These are phyloP conservation scores for Anthopleura sola DNA, from an alignment of 64 coral and sea anemone species.

Conservation along the genomic window DNA sequence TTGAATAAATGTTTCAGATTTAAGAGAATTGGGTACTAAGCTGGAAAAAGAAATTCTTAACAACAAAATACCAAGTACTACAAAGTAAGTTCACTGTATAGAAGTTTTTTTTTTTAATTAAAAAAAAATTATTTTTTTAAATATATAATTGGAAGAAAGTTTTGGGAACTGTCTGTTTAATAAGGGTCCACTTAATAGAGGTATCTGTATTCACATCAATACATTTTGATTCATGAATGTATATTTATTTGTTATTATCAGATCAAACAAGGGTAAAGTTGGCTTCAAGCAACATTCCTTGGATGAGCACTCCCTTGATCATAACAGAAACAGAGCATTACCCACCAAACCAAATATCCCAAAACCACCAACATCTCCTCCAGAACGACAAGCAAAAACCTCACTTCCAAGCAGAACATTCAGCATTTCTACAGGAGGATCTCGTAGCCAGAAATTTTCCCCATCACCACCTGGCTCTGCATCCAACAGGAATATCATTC, in stretches of 20 bases:
- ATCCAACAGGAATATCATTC: conserved; percentile 5
- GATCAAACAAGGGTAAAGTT: background rate
- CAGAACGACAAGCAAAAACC: conserved; percentile 2
- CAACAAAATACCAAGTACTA: background rate
- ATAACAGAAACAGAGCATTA: background rate
- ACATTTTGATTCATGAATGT: too few relatives aligned
- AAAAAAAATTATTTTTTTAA: too few relatives aligned
- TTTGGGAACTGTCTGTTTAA: too few relatives aligned
- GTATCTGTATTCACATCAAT: too few relatives aligned
- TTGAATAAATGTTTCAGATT: conserved; percentile 42
- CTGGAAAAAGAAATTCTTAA: conserved; percentile 84
- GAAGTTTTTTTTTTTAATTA: too few relatives aligned
- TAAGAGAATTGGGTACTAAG: conserved; percentile 82
- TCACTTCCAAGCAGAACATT: conserved; percentile 24
- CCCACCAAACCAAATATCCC: conserved; percentile 15
- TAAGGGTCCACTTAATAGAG: too few relatives aligned
- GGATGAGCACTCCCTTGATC: background rate
- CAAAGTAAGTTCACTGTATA: background rate
- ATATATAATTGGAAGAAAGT: too few relatives aligned
- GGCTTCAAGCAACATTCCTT: conserved; percentile 10
- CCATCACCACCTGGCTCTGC: conserved; percentile 17
- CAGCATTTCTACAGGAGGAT: background rate
- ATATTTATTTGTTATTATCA: background rate
- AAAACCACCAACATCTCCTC: conserved; percentile 36
- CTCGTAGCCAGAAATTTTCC: background rate